Conservation (phyloP, 2,797 vertebrate genomes). For the Chelonia mydas region DNA sequence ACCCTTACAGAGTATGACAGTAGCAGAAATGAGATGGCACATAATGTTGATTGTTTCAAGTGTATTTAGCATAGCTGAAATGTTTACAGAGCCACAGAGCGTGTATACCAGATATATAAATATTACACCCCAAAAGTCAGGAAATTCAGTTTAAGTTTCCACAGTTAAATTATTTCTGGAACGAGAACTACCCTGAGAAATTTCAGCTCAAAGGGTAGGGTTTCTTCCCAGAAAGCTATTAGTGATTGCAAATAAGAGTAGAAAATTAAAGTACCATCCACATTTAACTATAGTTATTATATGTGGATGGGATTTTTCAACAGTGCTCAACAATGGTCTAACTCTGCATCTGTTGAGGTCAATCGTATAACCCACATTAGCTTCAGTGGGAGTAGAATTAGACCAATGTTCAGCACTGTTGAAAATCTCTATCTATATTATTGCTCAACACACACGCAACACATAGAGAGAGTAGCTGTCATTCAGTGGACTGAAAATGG, state of each 20-base stretch:
- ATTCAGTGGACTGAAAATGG: neutral
- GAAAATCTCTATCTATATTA: neutral
- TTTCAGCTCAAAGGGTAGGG: neutral
- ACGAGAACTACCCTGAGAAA: neutral
- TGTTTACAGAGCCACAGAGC: neutral
- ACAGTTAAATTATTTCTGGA: neutral
- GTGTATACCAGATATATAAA: neutral
- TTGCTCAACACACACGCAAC: neutral
- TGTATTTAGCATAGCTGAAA: neutral
- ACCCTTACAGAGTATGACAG: neutral
- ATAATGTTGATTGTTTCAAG: neutral
- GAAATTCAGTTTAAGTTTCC: neutral
- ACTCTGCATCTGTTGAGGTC: neutral
- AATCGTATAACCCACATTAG: neutral
- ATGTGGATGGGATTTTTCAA: neutral
- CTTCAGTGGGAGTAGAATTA: neutral
- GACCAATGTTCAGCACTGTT: neutral
- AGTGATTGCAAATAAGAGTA: neutral
- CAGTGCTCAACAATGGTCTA: neutral
- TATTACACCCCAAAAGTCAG: neutral
- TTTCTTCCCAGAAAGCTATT: neutral
- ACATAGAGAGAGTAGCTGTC: neutral
- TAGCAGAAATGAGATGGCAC: neutral
- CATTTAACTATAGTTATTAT: neutral
- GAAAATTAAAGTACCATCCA: neutral